Evolutionary conservation across 2,113 vertebrate genomes (phyloP).

Genomic region (Lampris incognitus): DNA sequence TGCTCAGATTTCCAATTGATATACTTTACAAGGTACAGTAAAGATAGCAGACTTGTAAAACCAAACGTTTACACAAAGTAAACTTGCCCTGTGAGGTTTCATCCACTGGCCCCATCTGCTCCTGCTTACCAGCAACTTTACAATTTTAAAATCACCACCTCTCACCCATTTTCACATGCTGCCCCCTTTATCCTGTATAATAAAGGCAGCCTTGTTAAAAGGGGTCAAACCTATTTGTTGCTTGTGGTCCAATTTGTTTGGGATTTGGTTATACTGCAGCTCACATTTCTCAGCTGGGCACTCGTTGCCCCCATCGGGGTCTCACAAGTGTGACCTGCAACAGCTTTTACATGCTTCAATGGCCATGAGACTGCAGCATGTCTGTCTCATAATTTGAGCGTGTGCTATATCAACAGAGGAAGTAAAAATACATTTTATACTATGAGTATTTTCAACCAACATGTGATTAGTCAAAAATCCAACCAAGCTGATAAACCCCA

Average conservation of each 20-base stretch:
- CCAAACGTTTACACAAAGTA: constrained; percentile 57
- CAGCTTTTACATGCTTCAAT: constrained; percentile 50
- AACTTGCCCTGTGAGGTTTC: constrained; percentile 35
- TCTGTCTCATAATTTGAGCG: constrained; percentile 26
- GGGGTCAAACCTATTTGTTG: constrained; percentile 56
- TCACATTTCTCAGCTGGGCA: constrained; percentile 37
- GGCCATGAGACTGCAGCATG: constrained; percentile 47
- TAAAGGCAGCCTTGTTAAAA: constrained; percentile 58
- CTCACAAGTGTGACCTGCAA: constrained; percentile 39
- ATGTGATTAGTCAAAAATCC: constrained; percentile 46
- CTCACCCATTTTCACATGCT: constrained; percentile 28
- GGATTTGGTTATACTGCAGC: constrained; percentile 55
- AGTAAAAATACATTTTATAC: constrained; percentile 57
- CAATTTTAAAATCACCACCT: constrained; percentile 41
- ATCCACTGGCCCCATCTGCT: constrained; percentile 66
- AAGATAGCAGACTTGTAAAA: constrained; percentile 52
- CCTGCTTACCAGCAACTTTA: constrained; percentile 67
- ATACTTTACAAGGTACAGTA: constrained; percentile 45
- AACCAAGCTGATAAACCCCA: constrained; percentile 26
- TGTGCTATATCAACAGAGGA: constrained; percentile 31
- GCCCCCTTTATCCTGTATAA: constrained; percentile 31
- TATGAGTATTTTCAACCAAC: constrained; percentile 40
- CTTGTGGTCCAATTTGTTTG: constrained; percentile 57
- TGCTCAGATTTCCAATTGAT: constrained; percentile 27
- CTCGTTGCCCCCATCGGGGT: constrained; percentile 7